phyloP scores from a whole-genome alignment of 2,888 invertebrate species.

The Congeria kusceri region DNA sequence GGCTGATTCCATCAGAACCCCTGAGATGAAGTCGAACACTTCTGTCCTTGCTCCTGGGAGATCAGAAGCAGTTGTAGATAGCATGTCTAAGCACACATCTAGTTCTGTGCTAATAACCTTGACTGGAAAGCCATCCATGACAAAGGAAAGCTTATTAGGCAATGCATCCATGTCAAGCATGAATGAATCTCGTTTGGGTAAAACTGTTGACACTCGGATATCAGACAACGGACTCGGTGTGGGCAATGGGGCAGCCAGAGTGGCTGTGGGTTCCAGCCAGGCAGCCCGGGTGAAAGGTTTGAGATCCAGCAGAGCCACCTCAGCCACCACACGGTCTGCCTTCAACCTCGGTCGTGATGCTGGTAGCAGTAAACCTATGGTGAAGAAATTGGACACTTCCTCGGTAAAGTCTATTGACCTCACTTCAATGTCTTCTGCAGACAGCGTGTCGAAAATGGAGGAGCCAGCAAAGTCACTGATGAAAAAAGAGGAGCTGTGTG shows the following conservation, averaged over 20 bases:
- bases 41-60: background rate
- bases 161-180: too few species aligned
- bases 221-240: too few species aligned
- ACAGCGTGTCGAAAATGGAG: too few species aligned
- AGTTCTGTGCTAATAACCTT: background rate
- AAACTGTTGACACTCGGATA: too few species aligned
- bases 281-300: conserved; percentile 3
- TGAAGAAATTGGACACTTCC: conserved; percentile 4
- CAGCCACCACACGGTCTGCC: background rate
- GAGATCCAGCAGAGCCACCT: background rate
- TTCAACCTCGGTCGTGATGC: background rate
- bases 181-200: too few species aligned
- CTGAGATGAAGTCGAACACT: background rate
- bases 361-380: background rate
- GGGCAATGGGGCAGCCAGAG: background rate
- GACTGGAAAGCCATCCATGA: background rate
- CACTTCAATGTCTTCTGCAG: too few species aligned
- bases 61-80: background rate
- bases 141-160: too few species aligned
- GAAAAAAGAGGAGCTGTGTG: too few species aligned
- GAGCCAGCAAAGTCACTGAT: too few species aligned
- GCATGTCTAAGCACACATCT: conserved; percentile 1
- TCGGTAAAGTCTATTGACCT: too few species aligned
- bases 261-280: conserved; percentile 4
- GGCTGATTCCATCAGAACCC: conserved; percentile 4